These are phyloP conservation scores for Dryobota labecula DNA, from an alignment of 2,888 invertebrate genomes.

Conservation along the genomic window DNA sequence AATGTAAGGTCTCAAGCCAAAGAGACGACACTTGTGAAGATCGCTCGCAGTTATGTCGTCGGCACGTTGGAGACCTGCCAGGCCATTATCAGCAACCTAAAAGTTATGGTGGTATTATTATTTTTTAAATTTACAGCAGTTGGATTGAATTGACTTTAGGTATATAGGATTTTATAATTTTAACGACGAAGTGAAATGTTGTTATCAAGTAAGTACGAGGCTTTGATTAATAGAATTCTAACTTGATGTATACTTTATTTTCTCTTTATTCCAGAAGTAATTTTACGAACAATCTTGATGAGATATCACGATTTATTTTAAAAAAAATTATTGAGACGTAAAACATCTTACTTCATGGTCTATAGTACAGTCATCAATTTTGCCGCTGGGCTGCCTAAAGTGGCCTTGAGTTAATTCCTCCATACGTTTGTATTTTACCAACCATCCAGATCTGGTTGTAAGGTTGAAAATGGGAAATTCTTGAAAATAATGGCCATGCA, in stretches of 20 bases:
- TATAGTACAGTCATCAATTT: slow-evolving; percentile 5
- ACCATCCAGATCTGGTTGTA: slow-evolving; percentile 27
- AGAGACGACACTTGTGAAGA: slow-evolving; percentile 90
- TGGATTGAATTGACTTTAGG: neutral
- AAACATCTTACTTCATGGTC: slow-evolving; percentile 31
- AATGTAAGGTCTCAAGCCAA: slow-evolving; percentile 95
- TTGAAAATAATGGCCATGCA: slow-evolving; percentile 2
- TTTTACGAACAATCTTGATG: neutral
- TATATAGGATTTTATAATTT: neutral
- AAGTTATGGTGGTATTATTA: slow-evolving; percentile 19
- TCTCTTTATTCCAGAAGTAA: neutral
- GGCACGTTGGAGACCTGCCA: slow-evolving; percentile 55
- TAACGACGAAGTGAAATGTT: neutral
- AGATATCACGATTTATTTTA: neutral
- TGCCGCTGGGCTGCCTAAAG: slow-evolving; percentile 33
- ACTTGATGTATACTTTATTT: neutral
- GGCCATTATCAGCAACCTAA: slow-evolving; percentile 64
- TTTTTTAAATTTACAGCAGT: too few species aligned
- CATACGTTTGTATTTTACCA: slow-evolving; percentile 19
- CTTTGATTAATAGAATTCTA: too few species aligned
- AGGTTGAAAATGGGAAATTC: slow-evolving; percentile 10
- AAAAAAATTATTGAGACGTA: too few species aligned
- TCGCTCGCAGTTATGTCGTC: slow-evolving; percentile 66
- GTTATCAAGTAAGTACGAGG: neutral
- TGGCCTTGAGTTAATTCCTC: slow-evolving; percentile 26